phyloP scores from a whole-genome alignment of 2,797 vertebrate species.

The Tympanoctomys barrerae region DNA sequence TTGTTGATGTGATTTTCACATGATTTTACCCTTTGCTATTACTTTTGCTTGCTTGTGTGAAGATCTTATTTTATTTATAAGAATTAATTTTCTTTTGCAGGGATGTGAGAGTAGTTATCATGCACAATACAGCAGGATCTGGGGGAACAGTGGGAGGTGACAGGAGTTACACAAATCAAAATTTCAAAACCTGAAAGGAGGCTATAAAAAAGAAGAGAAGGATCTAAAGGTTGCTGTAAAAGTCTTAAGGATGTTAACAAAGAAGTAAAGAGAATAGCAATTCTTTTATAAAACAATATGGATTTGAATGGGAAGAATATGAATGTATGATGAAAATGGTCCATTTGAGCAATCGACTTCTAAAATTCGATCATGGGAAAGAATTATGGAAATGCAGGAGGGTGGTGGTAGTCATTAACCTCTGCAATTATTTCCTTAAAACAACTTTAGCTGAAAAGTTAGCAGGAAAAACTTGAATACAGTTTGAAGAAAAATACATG shows the following conservation, averaged over 20 bases:
- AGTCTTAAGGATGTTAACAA: not conserved
- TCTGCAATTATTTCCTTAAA: conserved; percentile 31
- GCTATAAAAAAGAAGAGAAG: not conserved
- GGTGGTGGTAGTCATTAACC: not conserved
- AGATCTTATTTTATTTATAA: not conserved
- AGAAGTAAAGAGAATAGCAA: conserved; percentile 33
- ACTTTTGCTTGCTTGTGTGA: not conserved
- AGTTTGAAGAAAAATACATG: not conserved
- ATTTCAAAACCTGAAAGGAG: not conserved
- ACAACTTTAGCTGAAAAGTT: conserved; percentile 25
- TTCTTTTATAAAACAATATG: not conserved
- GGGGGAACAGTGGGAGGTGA: not conserved
- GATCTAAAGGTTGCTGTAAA: not conserved
- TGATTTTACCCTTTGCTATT: not conserved
- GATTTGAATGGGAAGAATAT: not conserved
- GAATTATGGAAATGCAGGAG: conserved; percentile 4
- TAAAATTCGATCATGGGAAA: not conserved
- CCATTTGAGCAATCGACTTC: not conserved
- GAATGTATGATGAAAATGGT: not conserved
- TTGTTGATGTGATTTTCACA: not conserved
- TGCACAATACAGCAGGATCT: not conserved
- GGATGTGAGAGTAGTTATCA: not conserved
- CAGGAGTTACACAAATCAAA: not conserved
- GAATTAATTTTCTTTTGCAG: not conserved
- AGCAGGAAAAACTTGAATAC: not conserved